Percentiles rank a stretch among this genome's conserved stretches.
Conservation (phyloP, 2,797 vertebrate species). For the Monodelphis domestica region DNA sequence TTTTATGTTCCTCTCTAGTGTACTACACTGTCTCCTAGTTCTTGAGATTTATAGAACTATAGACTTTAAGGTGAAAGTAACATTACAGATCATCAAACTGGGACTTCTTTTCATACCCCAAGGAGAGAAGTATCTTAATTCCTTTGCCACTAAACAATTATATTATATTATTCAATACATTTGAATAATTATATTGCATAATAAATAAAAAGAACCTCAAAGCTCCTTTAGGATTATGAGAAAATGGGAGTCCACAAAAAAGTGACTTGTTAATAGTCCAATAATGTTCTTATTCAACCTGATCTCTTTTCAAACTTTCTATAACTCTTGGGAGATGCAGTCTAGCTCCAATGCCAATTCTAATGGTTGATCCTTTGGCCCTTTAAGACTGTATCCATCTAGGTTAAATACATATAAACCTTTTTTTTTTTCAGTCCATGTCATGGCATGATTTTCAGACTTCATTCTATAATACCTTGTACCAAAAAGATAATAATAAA, state of each 20-base stretch:
- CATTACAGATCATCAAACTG: neutral
- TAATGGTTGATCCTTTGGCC: neutral
- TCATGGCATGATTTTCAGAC: neutral
- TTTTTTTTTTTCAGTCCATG: neutral
- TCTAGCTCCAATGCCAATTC: neutral
- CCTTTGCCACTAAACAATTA: neutral
- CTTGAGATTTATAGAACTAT: neutral
- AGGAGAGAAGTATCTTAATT: neutral
- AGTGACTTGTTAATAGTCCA: neutral
- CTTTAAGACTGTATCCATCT: neutral
- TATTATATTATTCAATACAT: neutral
- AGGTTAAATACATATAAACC: neutral
- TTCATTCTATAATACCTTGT: no score
- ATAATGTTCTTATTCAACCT: neutral
- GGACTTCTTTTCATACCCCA: accelerated
- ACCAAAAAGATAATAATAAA: no score
- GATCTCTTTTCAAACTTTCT: neutral
- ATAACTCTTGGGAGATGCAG: neutral
- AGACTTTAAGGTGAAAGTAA: neutral
- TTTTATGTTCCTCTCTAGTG: neutral
- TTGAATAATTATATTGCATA: no score
- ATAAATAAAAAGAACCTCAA: neutral
- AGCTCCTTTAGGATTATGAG: neutral
- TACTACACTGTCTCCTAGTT: neutral
- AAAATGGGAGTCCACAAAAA: neutral